Evolutionary conservation across 1,140 invertebrate species (phyloP).

Genomic region (Brachystomella parvula): DNA sequence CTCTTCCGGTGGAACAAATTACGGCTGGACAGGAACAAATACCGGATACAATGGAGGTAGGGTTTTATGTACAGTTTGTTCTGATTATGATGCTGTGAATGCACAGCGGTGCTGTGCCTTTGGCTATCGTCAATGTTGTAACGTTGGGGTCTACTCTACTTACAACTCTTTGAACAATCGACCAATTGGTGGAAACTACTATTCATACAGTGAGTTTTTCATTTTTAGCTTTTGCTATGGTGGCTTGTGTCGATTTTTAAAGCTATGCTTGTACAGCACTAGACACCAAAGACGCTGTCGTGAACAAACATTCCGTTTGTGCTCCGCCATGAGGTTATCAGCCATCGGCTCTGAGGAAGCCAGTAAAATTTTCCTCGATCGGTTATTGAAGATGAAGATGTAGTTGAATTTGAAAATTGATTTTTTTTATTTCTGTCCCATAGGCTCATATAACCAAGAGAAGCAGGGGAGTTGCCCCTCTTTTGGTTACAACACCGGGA

Average conservation of each 20-base stretch:
- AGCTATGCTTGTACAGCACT: not conserved
- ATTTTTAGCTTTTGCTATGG: too few relatives aligned
- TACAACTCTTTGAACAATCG: too few relatives aligned
- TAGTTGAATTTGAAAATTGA: too few relatives aligned
- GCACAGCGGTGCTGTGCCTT: conserved; percentile 5
- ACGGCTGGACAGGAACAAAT: not conserved
- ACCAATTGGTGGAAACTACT: too few relatives aligned
- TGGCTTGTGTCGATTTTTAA: too few relatives aligned
- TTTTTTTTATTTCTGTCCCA: too few relatives aligned
- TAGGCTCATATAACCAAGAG: not conserved
- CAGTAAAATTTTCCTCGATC: too few relatives aligned
- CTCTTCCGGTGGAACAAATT: not conserved
- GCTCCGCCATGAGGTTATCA: too few relatives aligned
- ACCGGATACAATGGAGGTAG: not conserved
- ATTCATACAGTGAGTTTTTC: too few relatives aligned
- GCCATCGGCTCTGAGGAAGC: too few relatives aligned
- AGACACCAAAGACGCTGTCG: not conserved
- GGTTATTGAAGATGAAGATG: too few relatives aligned
- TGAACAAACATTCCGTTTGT: too few relatives aligned
- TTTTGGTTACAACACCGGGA: not conserved
- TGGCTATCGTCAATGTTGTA: not conserved
- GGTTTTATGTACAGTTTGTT: not conserved
- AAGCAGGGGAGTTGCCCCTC: not conserved
- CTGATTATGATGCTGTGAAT: conserved; percentile 3
- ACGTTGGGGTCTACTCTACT: not conserved